These are phyloP conservation scores for Amphiprion percula DNA, from an alignment of 2,113 vertebrate genomes.

Conservation along the genomic window DNA sequence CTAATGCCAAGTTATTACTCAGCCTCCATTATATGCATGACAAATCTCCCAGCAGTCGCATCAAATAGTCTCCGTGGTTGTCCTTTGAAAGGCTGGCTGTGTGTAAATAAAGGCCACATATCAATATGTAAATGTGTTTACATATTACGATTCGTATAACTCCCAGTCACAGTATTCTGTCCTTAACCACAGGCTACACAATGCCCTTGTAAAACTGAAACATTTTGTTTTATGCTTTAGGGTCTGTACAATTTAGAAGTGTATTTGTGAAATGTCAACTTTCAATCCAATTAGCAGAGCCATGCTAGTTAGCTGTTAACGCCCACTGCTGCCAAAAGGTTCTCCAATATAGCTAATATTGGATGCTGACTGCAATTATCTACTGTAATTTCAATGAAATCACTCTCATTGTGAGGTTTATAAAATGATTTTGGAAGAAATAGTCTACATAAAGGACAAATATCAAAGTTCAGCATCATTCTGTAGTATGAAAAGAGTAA, in stretches of 20 bases:
- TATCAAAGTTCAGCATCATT: neutral
- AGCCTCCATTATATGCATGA: neutral
- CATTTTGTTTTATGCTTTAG: neutral
- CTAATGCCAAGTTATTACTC: neutral
- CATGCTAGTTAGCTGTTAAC: neutral
- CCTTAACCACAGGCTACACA: too few relatives aligned
- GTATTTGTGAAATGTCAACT: neutral
- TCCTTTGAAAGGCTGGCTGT: conserved; percentile 5
- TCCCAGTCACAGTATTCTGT: too few relatives aligned
- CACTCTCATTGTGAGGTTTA: neutral
- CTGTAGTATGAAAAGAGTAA: neutral
- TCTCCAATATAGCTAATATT: neutral
- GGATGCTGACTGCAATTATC: neutral
- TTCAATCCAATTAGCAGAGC: neutral
- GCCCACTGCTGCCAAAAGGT: neutral
- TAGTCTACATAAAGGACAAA: neutral
- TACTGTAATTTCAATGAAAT: neutral
- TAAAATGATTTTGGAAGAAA: neutral
- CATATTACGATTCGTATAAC: conserved; percentile 10
- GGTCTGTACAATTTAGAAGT: neutral
- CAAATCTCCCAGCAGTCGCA: conserved; percentile 1
- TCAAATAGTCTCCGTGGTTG: neutral
- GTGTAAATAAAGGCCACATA: conserved; percentile 24
- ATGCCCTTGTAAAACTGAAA: too few relatives aligned
- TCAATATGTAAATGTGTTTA: neutral